phyloP scores from a whole-genome alignment of 1,140 invertebrate genomes.

The Drosophila orosa region DNA sequence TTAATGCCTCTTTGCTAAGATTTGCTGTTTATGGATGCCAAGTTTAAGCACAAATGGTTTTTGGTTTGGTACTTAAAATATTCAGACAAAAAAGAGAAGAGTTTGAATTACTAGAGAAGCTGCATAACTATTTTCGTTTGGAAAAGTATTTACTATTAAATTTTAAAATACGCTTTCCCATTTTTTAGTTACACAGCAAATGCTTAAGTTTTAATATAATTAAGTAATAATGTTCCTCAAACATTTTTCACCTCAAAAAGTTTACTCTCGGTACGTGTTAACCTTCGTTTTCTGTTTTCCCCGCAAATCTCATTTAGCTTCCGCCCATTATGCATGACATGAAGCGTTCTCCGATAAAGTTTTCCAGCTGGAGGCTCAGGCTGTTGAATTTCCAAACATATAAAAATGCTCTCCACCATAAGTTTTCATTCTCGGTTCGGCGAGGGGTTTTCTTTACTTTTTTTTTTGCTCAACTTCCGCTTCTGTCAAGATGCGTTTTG shows the following conservation, averaged over 20 bases:
- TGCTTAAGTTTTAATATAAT: no score
- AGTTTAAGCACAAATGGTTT: background rate
- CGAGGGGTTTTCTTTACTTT: background rate
- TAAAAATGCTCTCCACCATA: constrained; percentile 45
- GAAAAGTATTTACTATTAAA: background rate
- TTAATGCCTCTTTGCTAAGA: constrained; percentile 7
- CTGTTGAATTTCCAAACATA: constrained; percentile 43
- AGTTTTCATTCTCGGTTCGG: constrained; percentile 60
- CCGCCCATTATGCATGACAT: constrained; percentile 50
- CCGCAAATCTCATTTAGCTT: constrained; percentile 59
- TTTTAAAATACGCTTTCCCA: no score
- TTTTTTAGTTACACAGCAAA: no score
- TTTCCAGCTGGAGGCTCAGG: constrained; percentile 49
- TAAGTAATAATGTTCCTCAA: background rate
- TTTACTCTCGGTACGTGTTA: constrained; percentile 2
- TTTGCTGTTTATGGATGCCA: background rate
- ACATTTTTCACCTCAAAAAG: constrained; percentile 16
- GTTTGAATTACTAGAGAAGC: background rate
- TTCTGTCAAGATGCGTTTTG: constrained; percentile 68
- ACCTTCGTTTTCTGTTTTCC: constrained; percentile 19
- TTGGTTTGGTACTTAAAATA: constrained; percentile 4
- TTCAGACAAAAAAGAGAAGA: background rate
- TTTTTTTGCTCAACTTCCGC: constrained; percentile 36
- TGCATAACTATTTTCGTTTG: background rate
- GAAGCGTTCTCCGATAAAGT: constrained; percentile 51